phyloP scores from a whole-genome alignment of 2,888 invertebrate species.

The Erpobdella octoculata region DNA sequence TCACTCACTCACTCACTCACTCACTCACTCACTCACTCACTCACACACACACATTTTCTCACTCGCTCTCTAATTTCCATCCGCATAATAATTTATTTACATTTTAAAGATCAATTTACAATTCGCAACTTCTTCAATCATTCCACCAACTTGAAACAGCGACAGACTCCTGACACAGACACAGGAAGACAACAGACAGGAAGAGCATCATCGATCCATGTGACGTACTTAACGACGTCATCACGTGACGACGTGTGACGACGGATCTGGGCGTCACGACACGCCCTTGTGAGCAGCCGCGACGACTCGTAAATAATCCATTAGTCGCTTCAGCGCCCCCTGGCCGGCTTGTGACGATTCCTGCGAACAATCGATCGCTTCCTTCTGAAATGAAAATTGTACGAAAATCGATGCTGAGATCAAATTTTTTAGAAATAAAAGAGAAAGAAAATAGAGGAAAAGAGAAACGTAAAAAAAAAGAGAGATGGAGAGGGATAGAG shows the following conservation, averaged over 20 bases:
- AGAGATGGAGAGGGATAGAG: too few relatives aligned
- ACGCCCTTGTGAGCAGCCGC: not conserved
- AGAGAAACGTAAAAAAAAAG: too few relatives aligned
- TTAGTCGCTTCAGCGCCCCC: slow-evolving; percentile 3
- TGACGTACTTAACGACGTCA: slow-evolving; percentile 10
- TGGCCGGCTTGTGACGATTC: too few relatives aligned
- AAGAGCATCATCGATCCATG: not conserved
- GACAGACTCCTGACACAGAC: not conserved
- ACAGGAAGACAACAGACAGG: not conserved
- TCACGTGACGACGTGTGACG: not conserved
- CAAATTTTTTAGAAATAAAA: too few relatives aligned
- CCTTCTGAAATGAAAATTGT: not conserved
- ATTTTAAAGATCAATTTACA: too few relatives aligned
- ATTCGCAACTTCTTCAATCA: not conserved
- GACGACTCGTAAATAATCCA: slow-evolving; percentile 3
- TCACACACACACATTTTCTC: not conserved
- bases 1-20: too few relatives aligned
- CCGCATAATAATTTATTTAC: too few relatives aligned
- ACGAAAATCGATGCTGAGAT: too few relatives aligned
- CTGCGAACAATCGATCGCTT: too few relatives aligned
- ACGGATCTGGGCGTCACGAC: not conserved
- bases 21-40: too few relatives aligned
- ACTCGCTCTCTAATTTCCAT: not conserved
- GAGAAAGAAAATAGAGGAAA: too few relatives aligned
- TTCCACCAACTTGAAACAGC: not conserved